Percentiles rank a stretch among this genome's conserved stretches.
phyloP scores from a whole-genome alignment of 2,888 invertebrate genomes.

The Papilio demoleus region DNA sequence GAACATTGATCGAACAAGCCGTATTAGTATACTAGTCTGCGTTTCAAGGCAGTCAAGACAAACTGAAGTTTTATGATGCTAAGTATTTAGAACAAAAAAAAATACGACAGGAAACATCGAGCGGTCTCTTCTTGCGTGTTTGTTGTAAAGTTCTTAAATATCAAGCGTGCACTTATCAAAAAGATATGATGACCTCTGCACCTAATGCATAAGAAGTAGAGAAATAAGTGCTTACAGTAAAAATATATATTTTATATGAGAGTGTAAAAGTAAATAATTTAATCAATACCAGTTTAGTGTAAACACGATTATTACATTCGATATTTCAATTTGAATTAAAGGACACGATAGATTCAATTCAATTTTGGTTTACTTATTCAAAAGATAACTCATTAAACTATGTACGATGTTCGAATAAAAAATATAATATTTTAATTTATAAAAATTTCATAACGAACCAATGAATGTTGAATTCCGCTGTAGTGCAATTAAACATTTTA shows the following conservation, averaged over 20 bases:
- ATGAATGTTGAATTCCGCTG: not conserved
- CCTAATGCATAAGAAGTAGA: not conserved
- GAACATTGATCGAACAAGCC: not conserved
- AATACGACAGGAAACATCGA: not conserved
- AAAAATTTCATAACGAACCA: not conserved
- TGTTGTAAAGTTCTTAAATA: not conserved
- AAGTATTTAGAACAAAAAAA: not conserved
- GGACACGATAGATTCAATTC: no score
- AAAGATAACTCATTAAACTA: no score
- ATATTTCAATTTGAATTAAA: no score
- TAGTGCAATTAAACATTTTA: not conserved
- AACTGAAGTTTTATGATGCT: not conserved
- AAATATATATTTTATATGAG: not conserved
- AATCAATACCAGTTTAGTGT: no score
- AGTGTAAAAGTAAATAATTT: no score
- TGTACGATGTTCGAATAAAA: no score
- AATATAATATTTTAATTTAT: no score
- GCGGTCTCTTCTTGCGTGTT: not conserved
- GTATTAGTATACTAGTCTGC: not conserved
- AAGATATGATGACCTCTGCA: slow-evolving; percentile 6
- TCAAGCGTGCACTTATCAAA: not conserved
- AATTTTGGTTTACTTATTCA: no score
- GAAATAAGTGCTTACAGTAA: not conserved
- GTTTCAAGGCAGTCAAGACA: not conserved
- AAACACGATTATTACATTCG: no score